Evolutionary conservation across 2,888 invertebrate genomes (phyloP).

Genomic region (Drosophila sordidula): DNA sequence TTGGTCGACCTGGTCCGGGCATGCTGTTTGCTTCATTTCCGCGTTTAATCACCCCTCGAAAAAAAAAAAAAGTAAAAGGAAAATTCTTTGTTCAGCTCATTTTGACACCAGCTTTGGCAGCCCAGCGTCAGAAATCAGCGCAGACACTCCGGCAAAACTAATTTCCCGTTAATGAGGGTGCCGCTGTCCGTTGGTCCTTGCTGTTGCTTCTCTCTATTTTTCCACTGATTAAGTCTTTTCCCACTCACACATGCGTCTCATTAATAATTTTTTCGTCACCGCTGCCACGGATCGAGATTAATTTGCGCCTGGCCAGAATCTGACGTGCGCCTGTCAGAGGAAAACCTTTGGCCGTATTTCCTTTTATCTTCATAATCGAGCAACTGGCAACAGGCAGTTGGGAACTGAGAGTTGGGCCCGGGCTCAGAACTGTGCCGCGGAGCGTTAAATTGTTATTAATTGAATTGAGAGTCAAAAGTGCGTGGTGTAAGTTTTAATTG

Average conservation of each 20-base stretch:
- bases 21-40: conserved; percentile 63
- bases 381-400: conserved; percentile 8
- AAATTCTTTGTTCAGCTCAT: conserved; percentile 58
- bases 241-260: conserved; percentile 71
- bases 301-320: conserved; percentile 64
- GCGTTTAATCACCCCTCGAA: conserved; percentile 71
- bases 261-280: conserved; percentile 69
- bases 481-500: conserved; percentile 67
- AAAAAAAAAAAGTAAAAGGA: conserved; percentile 5
- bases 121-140: conserved; percentile 31
- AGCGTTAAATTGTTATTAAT: conserved; percentile 83
- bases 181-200: conserved; percentile 8
- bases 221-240: conserved; percentile 62
- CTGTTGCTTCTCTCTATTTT: conserved; percentile 13
- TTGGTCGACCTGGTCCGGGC: conserved; percentile 17
- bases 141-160: conserved; percentile 70
- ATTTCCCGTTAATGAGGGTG: conserved; percentile 83
- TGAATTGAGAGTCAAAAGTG: conserved; percentile 80
- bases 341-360: conserved; percentile 49
- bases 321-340: conserved; percentile 77
- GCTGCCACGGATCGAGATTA: conserved; percentile 72
- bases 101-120: conserved; percentile 55
- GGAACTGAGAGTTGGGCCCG: conserved; percentile 20
- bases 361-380: conserved; percentile 67
- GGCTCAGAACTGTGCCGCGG: conserved; percentile 41